Evolutionary conservation across 1,140 invertebrate genomes (phyloP), one percentile per base, ranked within the genome.

Genomic region (Chymomyza costata): DNA sequence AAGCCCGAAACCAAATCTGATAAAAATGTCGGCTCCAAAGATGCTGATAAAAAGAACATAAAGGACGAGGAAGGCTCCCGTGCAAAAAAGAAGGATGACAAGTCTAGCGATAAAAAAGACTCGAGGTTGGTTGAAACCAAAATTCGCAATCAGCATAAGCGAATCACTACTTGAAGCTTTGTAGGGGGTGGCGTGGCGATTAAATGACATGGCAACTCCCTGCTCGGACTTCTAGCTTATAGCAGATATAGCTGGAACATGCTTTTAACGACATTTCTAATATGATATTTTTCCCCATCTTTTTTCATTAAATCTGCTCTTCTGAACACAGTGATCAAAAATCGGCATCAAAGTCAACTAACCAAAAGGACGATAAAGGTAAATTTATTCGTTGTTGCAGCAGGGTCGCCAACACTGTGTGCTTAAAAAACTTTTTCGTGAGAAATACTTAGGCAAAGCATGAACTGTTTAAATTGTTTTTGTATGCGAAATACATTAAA

Each of bases 351-450:
- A 83, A 83, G 46, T 68, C 67, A 32, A 66, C 66, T 6, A 66
- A 50, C 13, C 65, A 60, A 59, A 85, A 85, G 61, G 83, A 85
- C 56, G 83, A 85, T 48, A 85, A 85, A 85, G 83, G 83, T 85
- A 85, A 85, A 48, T 85, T 81, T 46, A 50, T 57, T 53, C 48
- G 30, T 32, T 48, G 13, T 66, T 54, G 15, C 46, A 44, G 31
- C 37, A 64, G 48, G 52, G 15, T n/a, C n/a, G n/a, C 31, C 43
- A 53, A 38, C 21, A 53, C 37, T 56, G 63, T 66, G 51, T 64
- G 54, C 44, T 71, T 52, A 48, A 5, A 41, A 71, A 46, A 48
- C 44, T 62, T 52, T 51, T 40, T 39, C 30, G 31, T 64, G 18
- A 47, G 30, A 41, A 43, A 38, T 49, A 32, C 19, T 31, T 57